phyloP scores from a whole-genome alignment of 2,888 invertebrate species.

The Dione vanillae region DNA sequence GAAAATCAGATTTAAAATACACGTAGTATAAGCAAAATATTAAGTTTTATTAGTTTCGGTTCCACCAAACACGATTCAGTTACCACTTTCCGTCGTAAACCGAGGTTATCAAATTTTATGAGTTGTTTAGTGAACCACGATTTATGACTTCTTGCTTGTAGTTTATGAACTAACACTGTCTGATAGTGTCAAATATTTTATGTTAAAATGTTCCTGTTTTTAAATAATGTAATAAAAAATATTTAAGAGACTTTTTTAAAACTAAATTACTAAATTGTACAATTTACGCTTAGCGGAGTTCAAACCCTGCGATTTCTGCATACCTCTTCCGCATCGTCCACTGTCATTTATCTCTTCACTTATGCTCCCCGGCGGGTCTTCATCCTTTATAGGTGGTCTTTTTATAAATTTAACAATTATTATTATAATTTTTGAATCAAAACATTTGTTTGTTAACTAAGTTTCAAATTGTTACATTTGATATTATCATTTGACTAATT shows the following conservation, averaged over 20 bases:
- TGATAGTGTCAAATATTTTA: conserved; percentile 21
- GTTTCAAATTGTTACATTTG: too few relatives aligned
- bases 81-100: conserved; percentile 31
- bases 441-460: too few relatives aligned
- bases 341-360: too few relatives aligned
- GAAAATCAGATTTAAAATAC: not conserved
- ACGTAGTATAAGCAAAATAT: not conserved
- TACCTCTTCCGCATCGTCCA: too few relatives aligned
- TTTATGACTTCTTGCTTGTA: conserved; percentile 32
- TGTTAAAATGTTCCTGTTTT: not conserved
- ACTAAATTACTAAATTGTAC: too few relatives aligned
- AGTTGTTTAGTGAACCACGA: conserved; percentile 43
- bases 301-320: too few relatives aligned
- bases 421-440: too few relatives aligned
- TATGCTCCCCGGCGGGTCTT: too few relatives aligned
- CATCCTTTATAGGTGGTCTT: too few relatives aligned
- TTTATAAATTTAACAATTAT: too few relatives aligned
- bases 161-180: conserved; percentile 34
- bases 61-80: conserved; percentile 13
- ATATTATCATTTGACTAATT: too few relatives aligned
- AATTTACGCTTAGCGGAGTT: too few relatives aligned
- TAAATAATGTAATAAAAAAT: not conserved
- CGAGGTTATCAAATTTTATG: conserved; percentile 41
- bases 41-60: conserved; percentile 14
- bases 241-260: not conserved